Conservation (phyloP, 2,888 invertebrate genomes). For the Aproaerema taeniolella region DNA sequence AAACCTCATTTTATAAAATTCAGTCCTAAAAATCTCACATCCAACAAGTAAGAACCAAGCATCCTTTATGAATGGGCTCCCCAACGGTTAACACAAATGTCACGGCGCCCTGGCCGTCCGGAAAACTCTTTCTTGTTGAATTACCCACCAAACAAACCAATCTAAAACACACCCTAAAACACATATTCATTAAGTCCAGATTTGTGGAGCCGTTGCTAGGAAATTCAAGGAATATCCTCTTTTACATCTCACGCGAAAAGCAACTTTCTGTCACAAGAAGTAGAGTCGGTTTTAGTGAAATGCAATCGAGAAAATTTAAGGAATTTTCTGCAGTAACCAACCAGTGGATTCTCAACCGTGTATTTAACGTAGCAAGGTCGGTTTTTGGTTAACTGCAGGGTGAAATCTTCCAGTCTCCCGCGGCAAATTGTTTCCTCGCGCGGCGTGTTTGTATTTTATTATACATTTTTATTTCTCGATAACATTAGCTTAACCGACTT, state of each 20-base stretch:
- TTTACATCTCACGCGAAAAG: background rate
- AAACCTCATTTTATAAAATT: background rate
- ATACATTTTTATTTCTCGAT: constrained; percentile 78
- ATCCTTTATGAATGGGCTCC: constrained; percentile 69
- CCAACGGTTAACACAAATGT: constrained; percentile 74
- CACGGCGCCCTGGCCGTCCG: constrained; percentile 70
- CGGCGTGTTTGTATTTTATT: constrained; percentile 77
- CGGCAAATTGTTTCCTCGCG: constrained; percentile 77
- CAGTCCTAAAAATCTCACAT: constrained; percentile 31
- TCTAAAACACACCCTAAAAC: constrained; percentile 36
- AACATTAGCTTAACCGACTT: constrained; percentile 78
- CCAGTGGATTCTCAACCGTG: constrained; percentile 41
- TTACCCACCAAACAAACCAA: constrained; percentile 39
- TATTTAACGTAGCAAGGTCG: constrained; percentile 29
- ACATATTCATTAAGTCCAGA: background rate
- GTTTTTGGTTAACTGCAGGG: constrained; percentile 35
- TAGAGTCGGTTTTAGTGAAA: constrained; percentile 33
- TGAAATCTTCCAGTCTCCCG: constrained; percentile 75
- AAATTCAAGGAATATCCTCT: too few relatives aligned
- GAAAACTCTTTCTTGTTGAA: constrained; percentile 77
- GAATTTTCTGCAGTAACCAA: constrained; percentile 53
- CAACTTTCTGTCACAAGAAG: background rate
- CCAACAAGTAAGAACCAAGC: constrained; percentile 59
- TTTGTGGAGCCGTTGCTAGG: too few relatives aligned
- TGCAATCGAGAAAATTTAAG: constrained; percentile 53